A percentile compares a stretch with the other conserved stretches of the same genome.
Conservation (phyloP, 1,140 invertebrate genomes). For the Heliconius eleuchia region DNA sequence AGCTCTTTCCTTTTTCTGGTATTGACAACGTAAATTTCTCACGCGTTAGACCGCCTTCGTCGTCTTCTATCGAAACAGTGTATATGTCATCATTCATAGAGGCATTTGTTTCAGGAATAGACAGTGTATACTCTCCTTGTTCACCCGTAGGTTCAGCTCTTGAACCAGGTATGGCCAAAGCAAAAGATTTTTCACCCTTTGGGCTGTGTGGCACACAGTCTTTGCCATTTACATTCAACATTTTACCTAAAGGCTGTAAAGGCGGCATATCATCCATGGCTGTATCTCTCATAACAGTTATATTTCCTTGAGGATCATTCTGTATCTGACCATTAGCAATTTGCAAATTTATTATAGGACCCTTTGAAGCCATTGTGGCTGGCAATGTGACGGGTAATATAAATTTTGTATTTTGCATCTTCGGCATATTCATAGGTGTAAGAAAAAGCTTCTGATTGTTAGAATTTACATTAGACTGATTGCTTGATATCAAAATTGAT, state of each 20-base stretch:
- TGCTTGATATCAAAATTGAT: slow-evolving; percentile 75
- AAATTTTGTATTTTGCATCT: slow-evolving; percentile 76
- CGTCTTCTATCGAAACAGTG: slow-evolving; percentile 76
- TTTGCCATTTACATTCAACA: slow-evolving; percentile 64
- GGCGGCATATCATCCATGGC: slow-evolving; percentile 68
- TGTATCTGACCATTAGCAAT: slow-evolving; percentile 80
- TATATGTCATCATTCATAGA: slow-evolving; percentile 79
- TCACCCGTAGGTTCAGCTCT: slow-evolving; percentile 77
- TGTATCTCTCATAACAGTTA: slow-evolving; percentile 78
- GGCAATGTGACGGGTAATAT: slow-evolving; percentile 74
- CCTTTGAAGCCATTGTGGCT: slow-evolving; percentile 76
- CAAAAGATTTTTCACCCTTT: slow-evolving; percentile 65
- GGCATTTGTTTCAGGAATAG: slow-evolving; percentile 78
- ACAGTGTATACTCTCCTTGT: slow-evolving; percentile 76
- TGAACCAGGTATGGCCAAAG: slow-evolving; percentile 72
- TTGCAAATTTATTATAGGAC: slow-evolving; percentile 78
- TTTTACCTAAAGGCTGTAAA: slow-evolving; percentile 67
- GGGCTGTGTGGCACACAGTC: slow-evolving; percentile 62
- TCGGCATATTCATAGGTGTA: slow-evolving; percentile 76
- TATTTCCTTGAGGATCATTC: slow-evolving; percentile 78
- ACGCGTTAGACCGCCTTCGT: slow-evolving; percentile 64
- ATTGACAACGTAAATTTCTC: slow-evolving; percentile 75
- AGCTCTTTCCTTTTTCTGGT: slow-evolving; percentile 77
- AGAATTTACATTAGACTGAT: slow-evolving; percentile 65
- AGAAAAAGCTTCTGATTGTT: slow-evolving; percentile 78